These are phyloP conservation scores for Enteromius viviparus DNA, from an alignment of 2,797 vertebrate genomes.

Conservation along the genomic window DNA sequence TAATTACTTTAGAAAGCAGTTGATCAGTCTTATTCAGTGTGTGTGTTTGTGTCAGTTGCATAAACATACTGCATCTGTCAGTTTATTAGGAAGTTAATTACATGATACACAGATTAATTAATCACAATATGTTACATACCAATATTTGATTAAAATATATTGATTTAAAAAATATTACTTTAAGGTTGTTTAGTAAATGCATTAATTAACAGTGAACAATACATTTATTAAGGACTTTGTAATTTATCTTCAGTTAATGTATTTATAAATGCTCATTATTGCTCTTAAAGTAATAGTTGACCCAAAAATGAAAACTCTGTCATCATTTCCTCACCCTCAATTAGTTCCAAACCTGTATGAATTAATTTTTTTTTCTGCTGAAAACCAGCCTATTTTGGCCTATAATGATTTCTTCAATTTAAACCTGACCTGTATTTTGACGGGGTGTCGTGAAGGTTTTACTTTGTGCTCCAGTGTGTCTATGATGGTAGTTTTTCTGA, in stretches of 20 bases:
- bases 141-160: neutral
- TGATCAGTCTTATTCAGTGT: neutral
- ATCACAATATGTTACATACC: neutral
- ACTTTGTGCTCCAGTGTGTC: neutral
- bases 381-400: too few relatives aligned
- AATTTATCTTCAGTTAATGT: neutral
- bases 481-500: neutral
- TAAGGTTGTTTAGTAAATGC: neutral
- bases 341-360: too few relatives aligned
- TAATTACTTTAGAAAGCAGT: neutral
- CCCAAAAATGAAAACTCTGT: too few relatives aligned
- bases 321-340: too few relatives aligned
- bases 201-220: neutral
- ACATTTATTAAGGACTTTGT: neutral
- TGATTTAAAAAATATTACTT: too few relatives aligned
- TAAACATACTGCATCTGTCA: neutral
- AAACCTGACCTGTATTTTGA: neutral
- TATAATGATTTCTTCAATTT: neutral
- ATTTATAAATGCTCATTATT: neutral
- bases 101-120: neutral
- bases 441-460: neutral
- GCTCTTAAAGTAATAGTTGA: too few relatives aligned
- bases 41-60: constrained; percentile 10
- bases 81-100: neutral
- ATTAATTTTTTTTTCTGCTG: too few relatives aligned